Conservation (phyloP, 2,888 invertebrate genomes). For the Tetragonula carbonaria region DNA sequence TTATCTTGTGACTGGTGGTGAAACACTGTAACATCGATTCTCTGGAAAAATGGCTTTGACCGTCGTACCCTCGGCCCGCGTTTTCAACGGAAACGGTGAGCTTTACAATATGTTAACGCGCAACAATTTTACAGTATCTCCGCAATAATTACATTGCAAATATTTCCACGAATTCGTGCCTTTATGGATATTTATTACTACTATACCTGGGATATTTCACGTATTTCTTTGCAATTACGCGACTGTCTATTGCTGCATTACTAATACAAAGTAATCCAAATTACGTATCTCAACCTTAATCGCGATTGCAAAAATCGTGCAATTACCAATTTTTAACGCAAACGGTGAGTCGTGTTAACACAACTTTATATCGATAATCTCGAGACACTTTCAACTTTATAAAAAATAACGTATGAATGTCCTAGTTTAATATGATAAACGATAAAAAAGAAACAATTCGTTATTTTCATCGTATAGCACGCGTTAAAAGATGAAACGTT, state of each 20-base stretch:
- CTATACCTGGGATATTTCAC: not conserved
- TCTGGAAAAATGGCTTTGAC: constrained; percentile 77
- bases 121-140: not conserved
- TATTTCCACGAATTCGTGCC: not conserved
- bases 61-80: constrained; percentile 78
- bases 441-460: no score
- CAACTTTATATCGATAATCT: not conserved
- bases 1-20: constrained; percentile 37
- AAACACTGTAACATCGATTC: constrained; percentile 27
- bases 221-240: no score
- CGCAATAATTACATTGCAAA: not conserved
- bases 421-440: not conserved
- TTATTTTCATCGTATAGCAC: not conserved
- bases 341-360: not conserved
- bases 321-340: not conserved
- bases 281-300: not conserved
- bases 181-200: not conserved
- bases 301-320: not conserved
- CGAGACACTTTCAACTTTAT: not conserved
- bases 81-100: constrained; percentile 80
- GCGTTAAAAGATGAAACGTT: not conserved
- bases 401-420: not conserved
- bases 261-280: not conserved
- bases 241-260: no score
- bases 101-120: not conserved